Evolutionary conservation across 2,888 invertebrate genomes (phyloP).

Genomic region (Pollenia amentaria): DNA sequence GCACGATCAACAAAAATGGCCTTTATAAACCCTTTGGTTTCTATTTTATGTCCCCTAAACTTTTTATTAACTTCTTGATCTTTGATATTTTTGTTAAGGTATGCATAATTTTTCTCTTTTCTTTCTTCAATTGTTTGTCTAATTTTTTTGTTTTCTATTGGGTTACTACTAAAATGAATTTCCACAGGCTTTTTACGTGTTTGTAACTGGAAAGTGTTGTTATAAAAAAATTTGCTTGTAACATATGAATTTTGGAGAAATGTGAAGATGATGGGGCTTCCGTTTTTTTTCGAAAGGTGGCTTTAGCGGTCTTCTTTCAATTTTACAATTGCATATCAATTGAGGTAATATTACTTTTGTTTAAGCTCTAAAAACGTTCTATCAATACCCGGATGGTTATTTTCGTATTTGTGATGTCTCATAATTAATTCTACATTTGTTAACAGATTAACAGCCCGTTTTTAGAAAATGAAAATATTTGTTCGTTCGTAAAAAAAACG

Average conservation of each 20-base stretch:
- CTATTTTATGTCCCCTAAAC: constrained; percentile 19
- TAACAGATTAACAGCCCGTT: too few relatives aligned
- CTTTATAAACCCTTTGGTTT: constrained; percentile 25
- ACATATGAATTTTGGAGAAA: neutral
- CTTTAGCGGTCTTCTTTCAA: neutral
- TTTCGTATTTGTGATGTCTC: neutral
- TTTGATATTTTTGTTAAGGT: constrained; percentile 13
- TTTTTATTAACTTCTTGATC: constrained; percentile 21
- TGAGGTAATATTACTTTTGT: neutral
- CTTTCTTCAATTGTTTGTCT: too few relatives aligned
- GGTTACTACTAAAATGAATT: neutral
- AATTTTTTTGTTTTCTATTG: constrained; percentile 6
- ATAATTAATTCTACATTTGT: neutral
- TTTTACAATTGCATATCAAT: too few relatives aligned
- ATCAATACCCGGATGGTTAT: neutral
- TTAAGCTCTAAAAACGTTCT: neutral
- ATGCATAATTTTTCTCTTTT: constrained; percentile 10
- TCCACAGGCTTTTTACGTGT: neutral
- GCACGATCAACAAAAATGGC: constrained; percentile 1
- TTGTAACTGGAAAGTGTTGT: neutral
- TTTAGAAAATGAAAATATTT: too few relatives aligned
- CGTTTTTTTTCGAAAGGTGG: neutral
- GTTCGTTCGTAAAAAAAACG: too few relatives aligned
- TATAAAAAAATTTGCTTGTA: constrained; percentile 20
- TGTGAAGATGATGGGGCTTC: neutral